These are phyloP conservation scores for Dryomyza anilis DNA, from an alignment of 2,888 invertebrate species.

Conservation along the genomic window DNA sequence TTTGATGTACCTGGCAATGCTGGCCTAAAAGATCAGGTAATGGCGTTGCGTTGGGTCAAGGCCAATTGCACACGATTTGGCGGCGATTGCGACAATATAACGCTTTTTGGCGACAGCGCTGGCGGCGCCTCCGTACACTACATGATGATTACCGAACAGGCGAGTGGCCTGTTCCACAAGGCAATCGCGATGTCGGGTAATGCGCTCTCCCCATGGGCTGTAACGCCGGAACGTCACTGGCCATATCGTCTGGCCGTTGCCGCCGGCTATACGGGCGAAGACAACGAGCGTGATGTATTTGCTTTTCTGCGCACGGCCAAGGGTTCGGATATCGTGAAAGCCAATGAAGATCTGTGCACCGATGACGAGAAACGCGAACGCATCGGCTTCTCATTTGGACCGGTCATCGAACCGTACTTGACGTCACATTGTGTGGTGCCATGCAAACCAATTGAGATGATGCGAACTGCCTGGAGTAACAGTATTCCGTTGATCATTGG, in stretches of 20 bases:
- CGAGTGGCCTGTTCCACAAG: constrained; percentile 59
- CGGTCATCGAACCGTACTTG: constrained; percentile 57
- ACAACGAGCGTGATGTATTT: constrained; percentile 53
- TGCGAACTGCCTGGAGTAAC: constrained; percentile 58
- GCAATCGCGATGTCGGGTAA: constrained; percentile 60
- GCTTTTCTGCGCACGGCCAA: constrained; percentile 55
- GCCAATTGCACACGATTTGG: constrained; percentile 64
- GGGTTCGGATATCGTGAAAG: constrained; percentile 52
- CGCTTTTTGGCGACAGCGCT: constrained; percentile 65
- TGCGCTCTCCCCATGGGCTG: constrained; percentile 56
- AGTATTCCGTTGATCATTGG: constrained; percentile 58
- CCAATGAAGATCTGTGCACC: constrained; percentile 53
- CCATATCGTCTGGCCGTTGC: constrained; percentile 55
- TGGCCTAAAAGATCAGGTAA: constrained; percentile 64
- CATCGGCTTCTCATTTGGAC: constrained; percentile 59
- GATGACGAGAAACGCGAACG: constrained; percentile 54
- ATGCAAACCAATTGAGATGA: constrained; percentile 55
- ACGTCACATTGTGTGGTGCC: constrained; percentile 55
- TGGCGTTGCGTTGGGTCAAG: constrained; percentile 64
- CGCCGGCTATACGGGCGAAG: constrained; percentile 53
- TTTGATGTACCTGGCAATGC: constrained; percentile 65
- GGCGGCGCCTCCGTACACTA: constrained; percentile 63
- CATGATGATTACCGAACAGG: constrained; percentile 63
- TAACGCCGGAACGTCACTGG: constrained; percentile 54
- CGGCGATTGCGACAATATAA: constrained; percentile 64